These are phyloP conservation scores for Parelbella ahira DNA, from an alignment of 2,888 invertebrate genomes.

Conservation along the genomic window DNA sequence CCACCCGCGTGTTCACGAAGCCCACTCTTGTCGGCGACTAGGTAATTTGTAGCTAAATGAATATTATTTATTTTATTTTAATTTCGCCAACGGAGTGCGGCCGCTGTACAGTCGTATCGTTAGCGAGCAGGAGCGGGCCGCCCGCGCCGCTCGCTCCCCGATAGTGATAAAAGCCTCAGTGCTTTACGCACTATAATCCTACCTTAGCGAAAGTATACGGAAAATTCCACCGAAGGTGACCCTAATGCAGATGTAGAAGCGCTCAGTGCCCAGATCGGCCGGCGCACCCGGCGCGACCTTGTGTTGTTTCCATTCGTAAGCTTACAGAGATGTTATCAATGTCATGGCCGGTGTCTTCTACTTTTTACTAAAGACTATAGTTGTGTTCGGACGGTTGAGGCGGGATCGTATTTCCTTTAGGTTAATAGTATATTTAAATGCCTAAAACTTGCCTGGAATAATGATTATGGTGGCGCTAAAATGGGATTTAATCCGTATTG, in stretches of 20 bases:
- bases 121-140: too few relatives aligned
- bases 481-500: conserved; percentile 59
- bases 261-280: too few relatives aligned
- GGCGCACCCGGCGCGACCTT: too few relatives aligned
- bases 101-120: conserved; percentile 73
- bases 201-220: conserved; percentile 70
- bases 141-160: conserved; percentile 34
- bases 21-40: conserved; percentile 76
- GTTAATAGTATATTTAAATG: conserved; percentile 43
- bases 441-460: conserved; percentile 69
- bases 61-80: conserved; percentile 73
- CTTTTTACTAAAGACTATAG: conserved; percentile 29
- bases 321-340: conserved; percentile 46
- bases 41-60: conserved; percentile 77
- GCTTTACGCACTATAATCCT: conserved; percentile 58
- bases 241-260: too few relatives aligned
- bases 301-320: conserved; percentile 46
- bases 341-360: conserved; percentile 62
- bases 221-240: conserved; percentile 66
- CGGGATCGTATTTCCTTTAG: conserved; percentile 35
- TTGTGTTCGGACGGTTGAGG: conserved; percentile 13
- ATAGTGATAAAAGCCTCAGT: conserved; percentile 40
- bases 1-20: conserved; percentile 80
- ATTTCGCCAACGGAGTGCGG: conserved; percentile 78
- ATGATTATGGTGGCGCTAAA: conserved; percentile 46